These are phyloP conservation scores for Semicossyphus pulcher DNA, from an alignment of 2,113 vertebrate genomes.

Conservation along the genomic window DNA sequence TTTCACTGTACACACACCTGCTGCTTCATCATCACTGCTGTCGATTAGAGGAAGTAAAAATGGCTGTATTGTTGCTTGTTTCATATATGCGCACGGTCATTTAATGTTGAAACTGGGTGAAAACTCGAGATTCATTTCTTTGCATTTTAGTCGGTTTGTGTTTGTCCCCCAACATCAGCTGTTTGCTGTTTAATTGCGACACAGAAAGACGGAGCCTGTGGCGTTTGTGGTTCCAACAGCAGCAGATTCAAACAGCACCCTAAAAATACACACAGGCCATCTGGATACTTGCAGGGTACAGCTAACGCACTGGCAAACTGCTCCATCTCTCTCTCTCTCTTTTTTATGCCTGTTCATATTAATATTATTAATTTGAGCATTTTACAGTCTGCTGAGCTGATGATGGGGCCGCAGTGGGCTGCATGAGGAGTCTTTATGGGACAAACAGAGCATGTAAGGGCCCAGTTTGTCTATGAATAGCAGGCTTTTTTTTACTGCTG, in stretches of 20 bases:
- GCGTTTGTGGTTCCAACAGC: slow-evolving; percentile 52
- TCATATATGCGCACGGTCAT: neutral
- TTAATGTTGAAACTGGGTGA: neutral
- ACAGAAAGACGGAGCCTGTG: slow-evolving; percentile 35
- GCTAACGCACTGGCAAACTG: slow-evolving; percentile 57
- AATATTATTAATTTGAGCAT: slow-evolving; percentile 22
- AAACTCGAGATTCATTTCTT: slow-evolving; percentile 9
- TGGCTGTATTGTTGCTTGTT: neutral
- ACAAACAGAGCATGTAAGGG: neutral
- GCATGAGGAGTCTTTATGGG: neutral
- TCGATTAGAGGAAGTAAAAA: slow-evolving; percentile 4
- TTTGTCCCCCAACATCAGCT: slow-evolving; percentile 35
- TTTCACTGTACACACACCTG: slow-evolving; percentile 16
- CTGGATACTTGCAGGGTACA: slow-evolving; percentile 55
- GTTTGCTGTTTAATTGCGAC: slow-evolving; percentile 45
- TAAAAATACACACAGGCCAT: slow-evolving; percentile 63
- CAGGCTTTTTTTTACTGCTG: neutral
- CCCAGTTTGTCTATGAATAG: neutral
- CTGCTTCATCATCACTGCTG: slow-evolving; percentile 25
- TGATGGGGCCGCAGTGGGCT: slow-evolving; percentile 2
- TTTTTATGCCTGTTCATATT: slow-evolving; percentile 35
- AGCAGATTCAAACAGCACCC: slow-evolving; percentile 58
- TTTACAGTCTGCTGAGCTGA: slow-evolving; percentile 25
- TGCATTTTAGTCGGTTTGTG: slow-evolving; percentile 32
- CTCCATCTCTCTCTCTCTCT: slow-evolving; percentile 30